A percentile compares a stretch with the other conserved stretches of the same genome.
phyloP scores from a whole-genome alignment of 2,888 invertebrate genomes.

The Lutraria lutraria region DNA sequence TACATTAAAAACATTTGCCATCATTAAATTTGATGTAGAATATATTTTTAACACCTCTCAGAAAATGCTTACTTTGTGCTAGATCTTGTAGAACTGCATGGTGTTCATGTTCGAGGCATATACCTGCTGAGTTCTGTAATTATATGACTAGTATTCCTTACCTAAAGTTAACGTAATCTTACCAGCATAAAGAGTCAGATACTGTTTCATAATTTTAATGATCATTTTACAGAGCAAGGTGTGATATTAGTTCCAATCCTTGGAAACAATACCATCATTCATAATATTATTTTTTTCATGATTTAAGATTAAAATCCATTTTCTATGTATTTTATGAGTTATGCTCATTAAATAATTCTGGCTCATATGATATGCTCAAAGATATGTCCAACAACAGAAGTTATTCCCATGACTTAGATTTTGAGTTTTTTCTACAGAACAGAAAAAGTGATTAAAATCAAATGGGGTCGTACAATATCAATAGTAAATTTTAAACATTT shows the following conservation, averaged over 20 bases:
- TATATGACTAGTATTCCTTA: neutral
- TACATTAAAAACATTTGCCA: neutral
- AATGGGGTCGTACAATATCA: too few relatives aligned
- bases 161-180: neutral
- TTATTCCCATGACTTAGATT: neutral
- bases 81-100: neutral
- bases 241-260: neutral
- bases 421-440: neutral
- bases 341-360: neutral
- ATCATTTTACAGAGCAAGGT: neutral
- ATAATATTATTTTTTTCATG: neutral
- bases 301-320: neutral
- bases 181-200: neutral
- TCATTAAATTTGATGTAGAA: neutral
- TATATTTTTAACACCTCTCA: neutral
- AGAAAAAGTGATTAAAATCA: too few relatives aligned
- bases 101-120: neutral
- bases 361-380: neutral
- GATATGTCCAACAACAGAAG: neutral
- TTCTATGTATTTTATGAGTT: neutral
- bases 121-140: neutral
- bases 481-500: too few relatives aligned
- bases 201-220: neutral
- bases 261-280: neutral
- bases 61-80: neutral